Percentiles rank a stretch among this genome's conserved stretches.
Conservation (phyloP, 2,113 vertebrate genomes). For the Gobio gobio region DNA sequence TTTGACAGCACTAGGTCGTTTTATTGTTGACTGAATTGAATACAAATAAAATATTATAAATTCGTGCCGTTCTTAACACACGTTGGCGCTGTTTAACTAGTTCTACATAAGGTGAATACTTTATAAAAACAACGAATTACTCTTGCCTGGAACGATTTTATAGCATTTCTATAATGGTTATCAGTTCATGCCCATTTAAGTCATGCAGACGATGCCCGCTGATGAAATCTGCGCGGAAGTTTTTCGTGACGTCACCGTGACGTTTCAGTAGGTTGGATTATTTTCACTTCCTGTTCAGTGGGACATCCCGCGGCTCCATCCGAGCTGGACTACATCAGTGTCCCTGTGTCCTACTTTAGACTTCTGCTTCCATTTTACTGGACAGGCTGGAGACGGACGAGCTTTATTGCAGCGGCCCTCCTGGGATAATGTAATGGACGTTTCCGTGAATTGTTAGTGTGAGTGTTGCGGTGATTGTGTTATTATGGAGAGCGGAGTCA, state of each 20-base stretch:
- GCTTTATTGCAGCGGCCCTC: background rate
- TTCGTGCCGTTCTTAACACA: background rate
- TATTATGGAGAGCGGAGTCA: constrained; percentile 45
- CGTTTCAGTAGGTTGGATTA: constrained; percentile 25
- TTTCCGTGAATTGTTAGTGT: background rate
- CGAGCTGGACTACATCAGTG: background rate
- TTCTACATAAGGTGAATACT: background rate
- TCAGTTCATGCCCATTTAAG: background rate
- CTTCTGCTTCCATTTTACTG: background rate
- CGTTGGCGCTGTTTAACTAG: background rate
- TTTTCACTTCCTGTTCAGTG: constrained; percentile 52
- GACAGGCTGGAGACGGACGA: background rate
- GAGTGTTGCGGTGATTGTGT: background rate
- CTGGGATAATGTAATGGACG: constrained; percentile 1
- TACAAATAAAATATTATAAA: background rate
- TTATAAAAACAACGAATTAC: background rate
- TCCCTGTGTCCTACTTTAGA: constrained; percentile 12
- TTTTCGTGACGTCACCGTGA: background rate
- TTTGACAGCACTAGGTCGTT: no score
- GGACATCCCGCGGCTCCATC: background rate
- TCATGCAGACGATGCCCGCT: background rate
- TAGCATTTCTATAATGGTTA: background rate
- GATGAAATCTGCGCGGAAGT: constrained; percentile 44
- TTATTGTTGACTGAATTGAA: background rate
- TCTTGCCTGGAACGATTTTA: background rate